phyloP scores from a whole-genome alignment of 2,113 vertebrate species.

The Pterophyllum scalare region DNA sequence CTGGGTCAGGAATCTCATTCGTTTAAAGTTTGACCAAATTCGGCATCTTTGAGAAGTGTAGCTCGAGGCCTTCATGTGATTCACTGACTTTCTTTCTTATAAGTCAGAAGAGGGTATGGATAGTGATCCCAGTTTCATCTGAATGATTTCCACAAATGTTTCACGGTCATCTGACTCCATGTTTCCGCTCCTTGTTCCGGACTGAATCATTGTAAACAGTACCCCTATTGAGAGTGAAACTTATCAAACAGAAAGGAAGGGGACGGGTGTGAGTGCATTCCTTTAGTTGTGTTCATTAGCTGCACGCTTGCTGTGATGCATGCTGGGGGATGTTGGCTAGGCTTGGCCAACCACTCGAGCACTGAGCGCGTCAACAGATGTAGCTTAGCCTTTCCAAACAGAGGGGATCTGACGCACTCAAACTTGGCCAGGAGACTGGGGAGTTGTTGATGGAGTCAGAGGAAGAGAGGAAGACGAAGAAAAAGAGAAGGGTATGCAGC shows the following conservation, averaged over 20 bases:
- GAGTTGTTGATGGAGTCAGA: constrained; percentile 62
- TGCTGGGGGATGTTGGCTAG: constrained; percentile 65
- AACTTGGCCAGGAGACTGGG: constrained; percentile 67
- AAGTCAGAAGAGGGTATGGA: constrained; percentile 28
- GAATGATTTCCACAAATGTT: constrained; percentile 52
- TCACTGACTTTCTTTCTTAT: constrained; percentile 14
- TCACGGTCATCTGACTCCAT: constrained; percentile 61
- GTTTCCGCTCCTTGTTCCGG: constrained; percentile 48
- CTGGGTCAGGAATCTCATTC: constrained; percentile 45
- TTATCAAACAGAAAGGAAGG: constrained; percentile 62
- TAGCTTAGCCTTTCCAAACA: constrained; percentile 67
- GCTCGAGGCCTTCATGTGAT: constrained; percentile 40
- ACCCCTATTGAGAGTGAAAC: constrained; percentile 66
- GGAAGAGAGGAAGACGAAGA: constrained; percentile 17
- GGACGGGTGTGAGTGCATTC: constrained; percentile 47
- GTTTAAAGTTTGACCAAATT: constrained; percentile 38
- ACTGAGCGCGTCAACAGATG: constrained; percentile 64
- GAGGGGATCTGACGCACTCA: constrained; percentile 61
- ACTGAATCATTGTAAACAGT: constrained; percentile 61
- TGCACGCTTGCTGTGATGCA: constrained; percentile 68
- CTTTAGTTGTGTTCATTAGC: constrained; percentile 72
- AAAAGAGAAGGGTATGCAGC: neutral
- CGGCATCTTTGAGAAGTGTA: constrained; percentile 10
- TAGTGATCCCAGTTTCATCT: constrained; percentile 35
- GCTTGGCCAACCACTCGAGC: constrained; percentile 65